Conservation (phyloP, 2,113 vertebrate genomes). For the Hylia prasina region DNA sequence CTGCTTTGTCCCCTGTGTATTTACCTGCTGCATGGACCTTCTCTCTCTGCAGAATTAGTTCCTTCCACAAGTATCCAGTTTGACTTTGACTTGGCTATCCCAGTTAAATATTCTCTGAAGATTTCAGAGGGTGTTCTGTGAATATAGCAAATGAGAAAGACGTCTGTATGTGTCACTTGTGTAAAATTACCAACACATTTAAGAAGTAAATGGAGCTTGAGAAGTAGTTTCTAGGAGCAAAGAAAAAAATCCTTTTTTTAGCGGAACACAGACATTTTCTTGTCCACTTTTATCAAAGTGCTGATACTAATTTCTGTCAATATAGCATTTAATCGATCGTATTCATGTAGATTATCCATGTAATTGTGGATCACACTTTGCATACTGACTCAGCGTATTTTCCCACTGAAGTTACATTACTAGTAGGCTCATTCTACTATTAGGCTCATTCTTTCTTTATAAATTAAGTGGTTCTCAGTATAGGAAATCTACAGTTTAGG, state of each 20-base stretch:
- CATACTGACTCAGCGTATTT: neutral
- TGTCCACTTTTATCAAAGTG: neutral
- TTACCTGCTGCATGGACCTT: neutral
- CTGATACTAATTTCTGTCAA: neutral
- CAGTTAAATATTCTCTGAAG: neutral
- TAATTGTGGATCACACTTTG: neutral
- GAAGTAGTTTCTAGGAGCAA: neutral
- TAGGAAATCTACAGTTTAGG: neutral
- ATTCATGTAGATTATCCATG: neutral
- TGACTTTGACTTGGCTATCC: neutral
- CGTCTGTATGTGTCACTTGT: fast-evolving
- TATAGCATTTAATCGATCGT: neutral
- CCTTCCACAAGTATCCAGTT: neutral
- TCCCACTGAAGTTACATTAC: neutral
- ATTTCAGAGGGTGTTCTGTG: neutral
- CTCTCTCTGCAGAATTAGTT: neutral
- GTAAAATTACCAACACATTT: neutral
- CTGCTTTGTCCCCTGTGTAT: neutral
- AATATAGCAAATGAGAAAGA: neutral
- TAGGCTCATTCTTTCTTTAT: neutral
- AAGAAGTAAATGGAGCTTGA: neutral
- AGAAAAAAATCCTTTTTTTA: neutral
- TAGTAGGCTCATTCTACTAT: neutral
- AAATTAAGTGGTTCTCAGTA: neutral
- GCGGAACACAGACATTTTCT: neutral